Conservation (phyloP, 1,140 invertebrate species). For the Olivierus martensii region DNA sequence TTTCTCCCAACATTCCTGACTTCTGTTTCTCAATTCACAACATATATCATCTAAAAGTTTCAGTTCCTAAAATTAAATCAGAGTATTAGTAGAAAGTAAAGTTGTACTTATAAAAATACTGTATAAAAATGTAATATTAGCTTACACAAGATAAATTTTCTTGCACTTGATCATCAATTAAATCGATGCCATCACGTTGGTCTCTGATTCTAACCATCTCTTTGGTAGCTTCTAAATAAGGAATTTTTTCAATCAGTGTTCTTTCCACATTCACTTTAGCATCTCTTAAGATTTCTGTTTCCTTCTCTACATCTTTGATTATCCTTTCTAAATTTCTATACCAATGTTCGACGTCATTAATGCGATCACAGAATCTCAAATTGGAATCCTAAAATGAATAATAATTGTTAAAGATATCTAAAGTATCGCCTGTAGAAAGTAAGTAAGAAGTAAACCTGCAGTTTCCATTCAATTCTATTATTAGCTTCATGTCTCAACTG, state of each 20-base stretch:
- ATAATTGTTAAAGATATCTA: neutral
- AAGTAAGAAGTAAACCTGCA: neutral
- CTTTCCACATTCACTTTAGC: conserved; percentile 5
- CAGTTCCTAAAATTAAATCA: too few species aligned
- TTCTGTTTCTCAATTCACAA: too few species aligned
- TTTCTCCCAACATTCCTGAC: neutral
- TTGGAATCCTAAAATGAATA: conserved; percentile 6
- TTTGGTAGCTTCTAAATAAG: conserved; percentile 4
- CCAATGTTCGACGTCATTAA: conserved; percentile 11
- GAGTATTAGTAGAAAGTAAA: too few species aligned
- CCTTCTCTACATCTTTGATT: neutral
- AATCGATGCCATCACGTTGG: conserved; percentile 1
- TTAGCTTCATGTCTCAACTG: conserved; percentile 3
- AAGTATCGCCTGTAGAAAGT: neutral
- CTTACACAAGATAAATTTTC: too few species aligned
- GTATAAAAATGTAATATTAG: too few species aligned
- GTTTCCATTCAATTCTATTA: conserved; percentile 10
- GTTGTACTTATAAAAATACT: too few species aligned
- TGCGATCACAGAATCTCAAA: conserved; percentile 4
- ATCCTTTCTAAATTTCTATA: conserved; percentile 8
- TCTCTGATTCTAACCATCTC: conserved; percentile 5
- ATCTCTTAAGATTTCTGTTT: conserved; percentile 1
- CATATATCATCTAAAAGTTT: too few species aligned
- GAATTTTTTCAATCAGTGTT: neutral
- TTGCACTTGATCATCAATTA: conserved; percentile 10